Base-by-base conservation (phyloP, 1,140 invertebrate genomes). In the Pseudachorutes palmiensis region DNA sequence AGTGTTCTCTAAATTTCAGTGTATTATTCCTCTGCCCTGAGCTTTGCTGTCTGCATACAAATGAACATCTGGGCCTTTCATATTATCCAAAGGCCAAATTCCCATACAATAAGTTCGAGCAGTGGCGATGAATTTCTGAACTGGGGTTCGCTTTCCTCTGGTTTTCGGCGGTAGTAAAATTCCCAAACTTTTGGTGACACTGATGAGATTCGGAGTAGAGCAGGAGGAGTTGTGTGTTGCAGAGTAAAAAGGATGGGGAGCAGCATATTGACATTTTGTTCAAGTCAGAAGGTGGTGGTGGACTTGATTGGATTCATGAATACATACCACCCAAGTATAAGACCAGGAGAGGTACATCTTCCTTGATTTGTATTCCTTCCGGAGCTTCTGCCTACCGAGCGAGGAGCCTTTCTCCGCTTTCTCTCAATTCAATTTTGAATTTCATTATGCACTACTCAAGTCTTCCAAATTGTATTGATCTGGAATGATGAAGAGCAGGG, bases 361-460 rank as follows among this genome's bases (percentile, higher is more conserved):
- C 36, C 19, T 45, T 45, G 36, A 45, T 45, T 45, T 45, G 36
- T 45, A 45, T 45, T 45, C 36, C 19, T 45, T 45, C 36, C 19
- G 9, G 36, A 45, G 19, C 9, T 45, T 12, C 36, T 12, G 36
- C n/a, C n/a, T n/a, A n/a, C n/a, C n/a, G n/a, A n/a, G n/a, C n/a
- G n/a, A n/a, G n/a, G n/a, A n/a, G n/a, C n/a, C n/a, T n/a, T n/a
- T n/a, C n/a, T n/a, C 9, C 9, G 19, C 36, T 9, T 45, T 19
- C 19, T 45, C 36, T 45, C 36, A 19, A 45, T 45, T 45, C 36
- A 45, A 45, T 45, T 45, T 45, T 45, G 36, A 45, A 45, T 45
- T 45, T 45, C 36, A 45, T 45, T 45, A 45, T 45, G 36, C 36
- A 45, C 36, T 45, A n/a, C n/a, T n/a, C n/a, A n/a, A n/a, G n/a